Base-by-base conservation (phyloP, 2,113 vertebrate species). In the Porphyrio hochstetteri region DNA sequence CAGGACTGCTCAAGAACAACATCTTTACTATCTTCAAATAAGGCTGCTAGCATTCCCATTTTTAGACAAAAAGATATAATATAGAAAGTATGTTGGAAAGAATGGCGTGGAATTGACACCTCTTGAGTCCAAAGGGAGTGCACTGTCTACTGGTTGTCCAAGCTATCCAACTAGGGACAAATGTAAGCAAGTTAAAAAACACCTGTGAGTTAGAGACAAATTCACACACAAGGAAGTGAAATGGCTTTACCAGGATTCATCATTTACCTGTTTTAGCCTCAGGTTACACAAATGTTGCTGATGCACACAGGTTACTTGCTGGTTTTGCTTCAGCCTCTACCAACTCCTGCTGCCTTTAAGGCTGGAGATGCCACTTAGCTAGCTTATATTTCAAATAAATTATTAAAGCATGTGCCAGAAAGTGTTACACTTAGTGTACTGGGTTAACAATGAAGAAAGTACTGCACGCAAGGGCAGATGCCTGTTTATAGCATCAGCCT, bases 321-420 rank as follows among this genome's bases (percentile, higher is more conserved):
- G 42, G 48, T 84, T 95, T 79, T 93, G 60, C 38, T 85, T 72
- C 76, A 91, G 72, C 48, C 61, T 96, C 75, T 48, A 70, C 52
- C 72, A 69, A 59, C 31, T 92, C 80, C 67, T 59, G 2, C 61
- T 59, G 67, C 61, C 50, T 95, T 82, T 78, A 56, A 81, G 38
- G 68, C 65, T 80, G 85, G 79, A 84, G 76, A 86, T 55, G 83
- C 68, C 5, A 9, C 91, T 95, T 81, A 80, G 88, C 84, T 92
- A 94, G 94, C 77, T 80, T 94, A 36, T 85, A 95, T 83, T 89
- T 82, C 90, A 75, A 83, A 87, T 93, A 69, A 94, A 96, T 95
- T 95, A 94, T 95, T 93, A 69, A 97, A 86, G 92, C 25, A 61
- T 50, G 69, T 89, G 81, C 95, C 95, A 95, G 91, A 92, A 94